Base-by-base conservation (phyloP, 2,888 invertebrate species). In the Magallana nippona region DNA sequence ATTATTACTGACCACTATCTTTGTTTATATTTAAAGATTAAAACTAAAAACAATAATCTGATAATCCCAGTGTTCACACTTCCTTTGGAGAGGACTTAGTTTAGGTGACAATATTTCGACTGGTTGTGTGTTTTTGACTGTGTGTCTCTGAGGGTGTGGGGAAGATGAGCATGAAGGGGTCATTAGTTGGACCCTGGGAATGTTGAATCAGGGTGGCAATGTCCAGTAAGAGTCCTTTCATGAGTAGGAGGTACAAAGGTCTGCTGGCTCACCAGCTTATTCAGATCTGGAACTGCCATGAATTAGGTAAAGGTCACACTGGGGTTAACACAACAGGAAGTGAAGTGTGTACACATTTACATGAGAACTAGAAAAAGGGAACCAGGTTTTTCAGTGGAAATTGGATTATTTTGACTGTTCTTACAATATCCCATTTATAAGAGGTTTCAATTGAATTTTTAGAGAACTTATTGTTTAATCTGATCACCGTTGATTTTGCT, bases 271-370 rank as follows among this genome's bases (percentile, higher is more conserved):
- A 71, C 11, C 71, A 71, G 71, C 71, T 71, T 22, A 71, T 71
- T 71, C 71, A 71, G 22, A 71, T 71, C 71, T 71, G 71, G 71
- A 71, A 71, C 11, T 13, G 32, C 71, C 22, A 71, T 71, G 71
- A 71, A 27, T 32, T 71, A 71, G 71, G 71, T 71, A 71, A 71
- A 71, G 71, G 22, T 63, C 27, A 27, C 32, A 27, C 15, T 15
- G 22, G 71, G 22, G 13, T 15, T 15, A 15, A 1, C 27, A 27
- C 27, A 1, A 27, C 71, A 10, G 71, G 71, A 71, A 71, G 71
- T 71, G 27, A 22, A 71, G 11, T 3, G 13, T 71, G 27, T 22
- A 22, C 15, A 15, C 13, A 15, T 5, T 3, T 32, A 27, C 5
- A 0, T 44, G 5, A 44, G 44, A 44, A 8, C 44, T 44, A 44